Evolutionary conservation across 23 tunicate genomes (phyloP), one percentile per base, ranked within the genome.

Genomic region (Ciona savignyi): DNA sequence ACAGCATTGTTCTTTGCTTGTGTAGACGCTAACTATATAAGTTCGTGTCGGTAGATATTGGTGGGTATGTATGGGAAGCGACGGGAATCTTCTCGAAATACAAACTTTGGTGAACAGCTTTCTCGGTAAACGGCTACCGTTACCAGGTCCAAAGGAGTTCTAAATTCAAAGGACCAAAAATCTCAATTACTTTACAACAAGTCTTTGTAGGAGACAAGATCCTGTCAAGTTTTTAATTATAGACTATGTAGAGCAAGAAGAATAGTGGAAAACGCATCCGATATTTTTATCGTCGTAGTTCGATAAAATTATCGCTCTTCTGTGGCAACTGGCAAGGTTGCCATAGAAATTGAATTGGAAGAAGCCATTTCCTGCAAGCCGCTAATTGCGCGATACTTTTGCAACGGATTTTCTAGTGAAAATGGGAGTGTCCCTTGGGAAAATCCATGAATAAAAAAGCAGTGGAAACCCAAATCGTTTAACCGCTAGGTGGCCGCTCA

Each of bases 1-100:
- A 51, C 23, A 74, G 78, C 69, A 74, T 74, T 24, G 78, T 60
- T 27, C 34, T 60, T 74, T 23, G 78, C 69, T 3, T 3, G 56
- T 25, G 68, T 74, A 6, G 78, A 74, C 23, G 49, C 69, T 6
- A 4, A 74, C 22, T n/a, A n/a, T 74, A 74, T 30, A 74, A 15
- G 25, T 60, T 74, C 60, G 60, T 60, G 2, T 74, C 31, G 27
- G n/a, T n/a, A n/a, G n/a, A n/a, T n/a, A n/a, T n/a, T n/a, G n/a
- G n/a, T n/a, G n/a, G n/a, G n/a, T n/a, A 74, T 34, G 78, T 66
- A 56, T 51, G 67, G 23, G 67, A 35, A 19, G 64, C 23, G 78
- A 74, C 60, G 78, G 69, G 22, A 62, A 27, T 22, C 60, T 60
- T 71, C 60, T 60, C 51, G 6, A 35, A 29, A 27, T 23, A 51